phyloP scores from a whole-genome alignment of 2,888 invertebrate genomes.

The Ferdinandea cuprea region DNA sequence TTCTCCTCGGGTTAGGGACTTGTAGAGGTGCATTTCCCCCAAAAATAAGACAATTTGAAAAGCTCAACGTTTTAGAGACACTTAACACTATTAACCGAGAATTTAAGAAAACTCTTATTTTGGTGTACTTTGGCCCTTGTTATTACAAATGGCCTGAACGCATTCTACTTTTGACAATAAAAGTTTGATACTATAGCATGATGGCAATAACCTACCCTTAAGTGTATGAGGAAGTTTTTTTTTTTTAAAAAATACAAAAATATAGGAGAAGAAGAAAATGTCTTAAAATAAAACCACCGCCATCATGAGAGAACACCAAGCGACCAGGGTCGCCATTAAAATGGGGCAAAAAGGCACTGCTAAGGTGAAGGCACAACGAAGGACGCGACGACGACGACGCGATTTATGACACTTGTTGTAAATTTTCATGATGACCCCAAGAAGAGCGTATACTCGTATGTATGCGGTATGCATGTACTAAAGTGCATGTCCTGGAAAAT shows the following conservation, averaged over 20 bases:
- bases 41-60: too few relatives aligned
- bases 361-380: slow-evolving; percentile 15
- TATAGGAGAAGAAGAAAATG: slow-evolving; percentile 47
- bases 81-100: too few relatives aligned
- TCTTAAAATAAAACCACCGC: slow-evolving; percentile 47
- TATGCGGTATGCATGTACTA: slow-evolving; percentile 15
- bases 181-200: too few relatives aligned
- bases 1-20: too few relatives aligned
- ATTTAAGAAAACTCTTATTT: too few relatives aligned
- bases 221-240: too few relatives aligned
- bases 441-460: slow-evolving; percentile 38
- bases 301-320: slow-evolving; percentile 11
- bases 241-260: slow-evolving; percentile 59
- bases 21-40: too few relatives aligned
- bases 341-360: slow-evolving; percentile 1
- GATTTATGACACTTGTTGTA: slow-evolving; percentile 66
- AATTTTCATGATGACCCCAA: slow-evolving; percentile 71
- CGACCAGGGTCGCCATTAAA: slow-evolving; percentile 33
- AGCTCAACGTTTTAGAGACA: too few relatives aligned
- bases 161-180: too few relatives aligned
- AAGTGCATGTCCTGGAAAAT: slow-evolving; percentile 60
- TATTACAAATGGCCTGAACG: too few relatives aligned
- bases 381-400: slow-evolving; percentile 34
- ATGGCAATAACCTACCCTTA: too few relatives aligned
- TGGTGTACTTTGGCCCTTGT: too few relatives aligned